Evolutionary conservation across 2,113 vertebrate genomes (phyloP), one percentile per base, ranked within the genome.

Genomic region (Naja naja): DNA sequence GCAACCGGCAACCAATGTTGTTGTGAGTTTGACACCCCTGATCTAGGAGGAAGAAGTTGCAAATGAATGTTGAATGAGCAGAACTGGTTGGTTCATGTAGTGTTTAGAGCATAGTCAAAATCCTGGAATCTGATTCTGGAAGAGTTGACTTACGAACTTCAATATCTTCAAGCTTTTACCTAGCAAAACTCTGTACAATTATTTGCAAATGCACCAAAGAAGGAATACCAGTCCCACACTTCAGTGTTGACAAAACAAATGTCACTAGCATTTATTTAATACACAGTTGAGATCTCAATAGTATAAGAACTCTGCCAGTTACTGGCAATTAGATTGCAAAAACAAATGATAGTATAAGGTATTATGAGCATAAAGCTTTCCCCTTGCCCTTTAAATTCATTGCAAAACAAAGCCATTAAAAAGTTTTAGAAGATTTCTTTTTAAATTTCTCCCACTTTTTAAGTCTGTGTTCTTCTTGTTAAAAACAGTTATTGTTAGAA

Each of bases 371-470:
- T 91, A 34, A 14, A 25, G 92, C 92, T 25, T 85, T 93, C 69
- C n/a, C 54, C 11, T 60, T 90, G 54, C 52, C 54, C 74, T 90
- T 90, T 93, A 93, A 52, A 93, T 74, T 90, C 52, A 52, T 55
- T 86, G 74, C 43, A 90, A 92, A 93, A 85, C 54, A 89, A 93
- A 90, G 54, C 56, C 54, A 60, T 93, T 93, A 90, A 93, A 93
- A 93, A 93, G 74, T 93, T 90, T 89, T 34, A 86, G 74, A 16
- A 39, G 45, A 10, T 86, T 60, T 58, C 27, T 23, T 93, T 90
- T 39, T 52, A 89, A 86, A 14, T 85, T 23, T 89, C 34, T 10
- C 64, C 10, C 86, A 52, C 49, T 27, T 74, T n/a, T 5, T 89
- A 53, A 92, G 56, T 58, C 58, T 12, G 7, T 39, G 64, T 74